phyloP scores from a whole-genome alignment of 2,113 vertebrate genomes.

The Colistium nudipinnis region DNA sequence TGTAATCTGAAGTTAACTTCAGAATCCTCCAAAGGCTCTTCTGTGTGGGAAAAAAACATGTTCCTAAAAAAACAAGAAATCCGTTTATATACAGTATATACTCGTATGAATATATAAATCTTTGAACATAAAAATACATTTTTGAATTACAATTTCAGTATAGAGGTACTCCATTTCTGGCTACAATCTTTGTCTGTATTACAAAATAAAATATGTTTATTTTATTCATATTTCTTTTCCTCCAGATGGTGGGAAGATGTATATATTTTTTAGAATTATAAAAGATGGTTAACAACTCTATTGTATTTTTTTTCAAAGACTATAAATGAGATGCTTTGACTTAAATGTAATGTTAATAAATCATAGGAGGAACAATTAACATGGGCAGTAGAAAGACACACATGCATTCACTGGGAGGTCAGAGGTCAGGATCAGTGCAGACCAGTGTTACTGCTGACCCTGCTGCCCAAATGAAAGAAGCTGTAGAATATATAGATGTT shows the following conservation, averaged over 20 bases:
- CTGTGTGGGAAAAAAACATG: too few relatives aligned
- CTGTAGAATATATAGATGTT: constrained; percentile 22
- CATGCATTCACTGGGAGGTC: constrained; percentile 5
- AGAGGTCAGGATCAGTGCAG: constrained; percentile 16
- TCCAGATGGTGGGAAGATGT: not conserved
- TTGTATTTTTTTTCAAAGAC: not conserved
- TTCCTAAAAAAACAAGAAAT: not conserved
- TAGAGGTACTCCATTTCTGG: not conserved
- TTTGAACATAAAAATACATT: not conserved
- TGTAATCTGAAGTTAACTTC: not conserved
- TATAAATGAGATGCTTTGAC: not conserved
- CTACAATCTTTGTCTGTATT: not conserved
- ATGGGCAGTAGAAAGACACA: too few relatives aligned
- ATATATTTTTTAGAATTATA: not conserved
- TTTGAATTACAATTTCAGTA: not conserved
- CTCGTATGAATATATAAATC: too few relatives aligned
- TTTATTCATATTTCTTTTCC: not conserved
- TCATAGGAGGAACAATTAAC: not conserved
- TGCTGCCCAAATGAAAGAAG: constrained; percentile 38
- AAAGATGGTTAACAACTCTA: not conserved
- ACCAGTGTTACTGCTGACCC: constrained; percentile 21
- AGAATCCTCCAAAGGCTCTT: not conserved
- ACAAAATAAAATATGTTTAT: not conserved
- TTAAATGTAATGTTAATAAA: not conserved
- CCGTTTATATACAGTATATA: not conserved